These are phyloP conservation scores for Plecotus auritus DNA, from an alignment of 2,113 vertebrate species.

Conservation along the genomic window DNA sequence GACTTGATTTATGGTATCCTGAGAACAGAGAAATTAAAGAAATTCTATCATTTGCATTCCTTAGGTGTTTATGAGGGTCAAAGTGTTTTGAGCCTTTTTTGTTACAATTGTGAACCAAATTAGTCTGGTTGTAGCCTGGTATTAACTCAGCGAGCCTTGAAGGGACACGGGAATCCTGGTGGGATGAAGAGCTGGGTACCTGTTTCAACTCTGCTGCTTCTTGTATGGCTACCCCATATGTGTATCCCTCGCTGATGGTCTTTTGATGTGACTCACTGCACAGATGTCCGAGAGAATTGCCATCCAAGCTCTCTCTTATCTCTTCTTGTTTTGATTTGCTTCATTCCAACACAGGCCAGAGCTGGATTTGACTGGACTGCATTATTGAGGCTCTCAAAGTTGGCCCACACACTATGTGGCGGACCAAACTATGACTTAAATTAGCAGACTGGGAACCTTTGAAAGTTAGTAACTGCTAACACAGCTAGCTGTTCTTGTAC, in stretches of 20 bases:
- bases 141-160: conserved; percentile 27
- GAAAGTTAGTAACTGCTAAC: conserved; percentile 19
- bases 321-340: conserved; percentile 46
- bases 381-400: conserved; percentile 22
- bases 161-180: conserved; percentile 26
- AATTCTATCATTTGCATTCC: not conserved
- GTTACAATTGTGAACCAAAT: conserved; percentile 36
- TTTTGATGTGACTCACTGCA: conserved; percentile 59
- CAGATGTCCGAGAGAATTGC: conserved; percentile 25
- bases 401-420: not conserved
- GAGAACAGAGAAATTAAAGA: conserved; percentile 1
- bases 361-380: not conserved
- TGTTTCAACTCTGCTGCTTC: conserved; percentile 36
- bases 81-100: conserved; percentile 38
- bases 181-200: conserved; percentile 34
- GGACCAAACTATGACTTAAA: conserved; percentile 25
- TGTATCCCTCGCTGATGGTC: not conserved
- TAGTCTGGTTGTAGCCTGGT: not conserved
- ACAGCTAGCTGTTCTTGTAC: not conserved
- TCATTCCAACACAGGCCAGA: not conserved
- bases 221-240: not conserved
- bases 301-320: conserved; percentile 8
- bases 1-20: not conserved
- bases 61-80: not conserved
- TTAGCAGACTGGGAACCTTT: conserved; percentile 38